Conservation (phyloP, 92 coral and sea anemone genomes). For the Palythoa heliodiscus region DNA sequence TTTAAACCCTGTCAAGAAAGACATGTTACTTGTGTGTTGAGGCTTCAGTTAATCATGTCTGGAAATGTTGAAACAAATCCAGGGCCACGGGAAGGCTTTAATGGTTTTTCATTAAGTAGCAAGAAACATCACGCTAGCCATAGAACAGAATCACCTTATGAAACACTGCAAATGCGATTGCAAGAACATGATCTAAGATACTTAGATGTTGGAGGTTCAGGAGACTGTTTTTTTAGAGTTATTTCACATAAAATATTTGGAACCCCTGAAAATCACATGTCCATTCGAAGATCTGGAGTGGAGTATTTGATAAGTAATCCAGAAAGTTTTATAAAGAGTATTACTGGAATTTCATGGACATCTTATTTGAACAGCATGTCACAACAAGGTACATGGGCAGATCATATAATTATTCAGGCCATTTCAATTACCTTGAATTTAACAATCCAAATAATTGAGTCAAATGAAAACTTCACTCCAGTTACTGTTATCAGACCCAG, state of each 20-base stretch:
- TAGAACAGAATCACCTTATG: conserved; percentile 28
- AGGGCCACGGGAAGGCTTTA: conserved; percentile 26
- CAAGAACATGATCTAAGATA: conserved; percentile 48
- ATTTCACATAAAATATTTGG: conserved; percentile 42
- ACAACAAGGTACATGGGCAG: conserved; percentile 51
- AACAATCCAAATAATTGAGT: conserved; percentile 47
- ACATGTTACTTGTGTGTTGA: too few relatives aligned
- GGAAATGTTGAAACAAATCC: conserved; percentile 35
- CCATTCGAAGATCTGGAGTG: conserved; percentile 33
- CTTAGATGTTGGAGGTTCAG: conserved; percentile 46
- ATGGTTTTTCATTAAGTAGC: too few relatives aligned
- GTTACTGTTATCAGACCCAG: conserved; percentile 37
- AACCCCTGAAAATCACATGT: conserved; percentile 39
- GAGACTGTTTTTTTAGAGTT: conserved; percentile 44
- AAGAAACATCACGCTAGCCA: conserved; percentile 21
- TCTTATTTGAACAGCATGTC: conserved; percentile 48
- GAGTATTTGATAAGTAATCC: conserved; percentile 42
- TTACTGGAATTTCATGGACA: conserved; percentile 43
- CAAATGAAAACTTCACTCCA: conserved; percentile 46
- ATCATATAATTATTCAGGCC: conserved; percentile 57
- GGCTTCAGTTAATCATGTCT: conserved; percentile 34
- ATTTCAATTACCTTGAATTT: conserved; percentile 49
- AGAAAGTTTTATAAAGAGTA: conserved; percentile 55
- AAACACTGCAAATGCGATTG: conserved; percentile 43
- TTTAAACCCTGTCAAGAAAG: too few relatives aligned